Base-by-base conservation (phyloP, 2,113 vertebrate species). In the Talpa occidentalis region DNA sequence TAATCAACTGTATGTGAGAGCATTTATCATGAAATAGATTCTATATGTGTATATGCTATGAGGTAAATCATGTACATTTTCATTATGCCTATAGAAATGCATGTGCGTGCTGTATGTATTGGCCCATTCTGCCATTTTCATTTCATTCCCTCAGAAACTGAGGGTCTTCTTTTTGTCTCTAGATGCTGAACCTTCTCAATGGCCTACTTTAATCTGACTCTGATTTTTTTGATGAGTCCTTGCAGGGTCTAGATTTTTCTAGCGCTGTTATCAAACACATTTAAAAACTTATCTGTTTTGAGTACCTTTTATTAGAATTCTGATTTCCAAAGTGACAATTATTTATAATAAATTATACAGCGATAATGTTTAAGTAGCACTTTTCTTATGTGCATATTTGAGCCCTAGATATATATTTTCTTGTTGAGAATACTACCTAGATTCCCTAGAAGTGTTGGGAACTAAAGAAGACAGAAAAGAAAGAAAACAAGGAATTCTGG, bases 311-410 rank as follows among this genome's bases (percentile, higher is more conserved):
- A 54, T 16, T 79, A 90, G 2, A 87, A 14, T 4, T 78, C 10
- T 79, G 12, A 30, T 83, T 94, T 76, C 28, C 30, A 87, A 69
- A 88, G 56, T 62, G 26, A 67, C 21, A 93, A 70, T 77, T 90
- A 84, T 60, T 76, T 82, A 56, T 49, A 78, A 19, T 40, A 0
- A 94, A 73, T 4, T 74, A 9, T 26, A 12, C 24, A 69, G 12
- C 5, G n/a, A 4, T 42, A 8, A 44, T 70, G 24, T 15, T 82
- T 42, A 82, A 60, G 52, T 56, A 19, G 54, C 44, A 26, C 42
- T 35, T 79, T 22, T 70, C 62, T 79, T 78, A 84, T 16, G 10
- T 94, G 67, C 21, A 40, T 67, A 59, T 69, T 69, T 69, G 17
- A 37, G 35, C 30, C 69, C 19, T 59, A 70, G 22, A 76, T 67